These are phyloP conservation scores for Daphoenositta chrysoptera DNA, from an alignment of 2,113 vertebrate species.

Conservation along the genomic window DNA sequence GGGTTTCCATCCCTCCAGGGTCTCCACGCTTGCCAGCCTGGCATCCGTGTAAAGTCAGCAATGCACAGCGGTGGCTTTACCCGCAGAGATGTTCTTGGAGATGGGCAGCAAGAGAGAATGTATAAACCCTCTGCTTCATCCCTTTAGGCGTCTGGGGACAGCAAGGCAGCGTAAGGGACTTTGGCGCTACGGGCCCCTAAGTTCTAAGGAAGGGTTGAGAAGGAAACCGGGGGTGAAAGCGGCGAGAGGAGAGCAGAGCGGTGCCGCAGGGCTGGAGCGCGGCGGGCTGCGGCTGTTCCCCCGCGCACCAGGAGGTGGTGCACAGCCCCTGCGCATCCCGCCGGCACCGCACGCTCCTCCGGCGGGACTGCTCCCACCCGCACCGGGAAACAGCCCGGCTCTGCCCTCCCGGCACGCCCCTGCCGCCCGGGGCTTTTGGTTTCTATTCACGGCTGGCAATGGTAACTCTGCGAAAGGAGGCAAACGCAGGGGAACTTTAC, in stretches of 20 bases:
- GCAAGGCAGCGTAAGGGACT: not conserved
- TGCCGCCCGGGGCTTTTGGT: no score
- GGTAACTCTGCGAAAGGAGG: not conserved
- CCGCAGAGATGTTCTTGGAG: accelerated
- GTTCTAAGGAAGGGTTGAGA: not conserved
- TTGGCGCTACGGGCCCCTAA: accelerated
- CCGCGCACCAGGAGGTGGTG: slow-evolving; percentile 85
- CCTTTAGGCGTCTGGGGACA: not conserved
- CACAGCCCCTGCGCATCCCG: slow-evolving; percentile 74
- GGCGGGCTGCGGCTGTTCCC: slow-evolving; percentile 26
- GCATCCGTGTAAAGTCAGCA: not conserved
- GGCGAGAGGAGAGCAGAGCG: no score
- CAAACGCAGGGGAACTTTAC: not conserved
- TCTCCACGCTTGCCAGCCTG: not conserved
- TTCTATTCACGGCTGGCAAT: not conserved
- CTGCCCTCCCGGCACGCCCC: no score
- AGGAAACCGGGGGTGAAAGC: not conserved
- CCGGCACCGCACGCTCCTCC: not conserved
- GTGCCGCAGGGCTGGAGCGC: no score
- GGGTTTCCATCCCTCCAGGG: not conserved
- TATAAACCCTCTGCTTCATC: not conserved
- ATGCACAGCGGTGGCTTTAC: accelerated
- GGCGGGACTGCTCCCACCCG: not conserved
- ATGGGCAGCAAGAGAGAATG: no score
- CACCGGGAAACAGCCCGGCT: no score